Conservation (phyloP, 2,888 invertebrate species). For the Eretmocerus hayati region DNA sequence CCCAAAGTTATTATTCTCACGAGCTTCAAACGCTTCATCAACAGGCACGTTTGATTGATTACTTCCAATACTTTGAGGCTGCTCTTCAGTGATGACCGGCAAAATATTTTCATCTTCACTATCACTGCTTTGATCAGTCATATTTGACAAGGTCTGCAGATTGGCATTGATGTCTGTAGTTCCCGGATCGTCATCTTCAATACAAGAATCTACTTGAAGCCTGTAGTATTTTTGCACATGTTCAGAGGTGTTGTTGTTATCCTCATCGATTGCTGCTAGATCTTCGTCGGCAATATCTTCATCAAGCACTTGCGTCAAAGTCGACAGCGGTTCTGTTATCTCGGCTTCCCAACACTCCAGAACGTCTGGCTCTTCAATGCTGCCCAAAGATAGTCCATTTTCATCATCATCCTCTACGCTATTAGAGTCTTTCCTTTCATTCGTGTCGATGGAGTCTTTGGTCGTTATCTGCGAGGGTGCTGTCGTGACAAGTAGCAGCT, state of each 20-base stretch:
- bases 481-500: conserved; percentile 33
- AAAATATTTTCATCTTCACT: conserved; percentile 32
- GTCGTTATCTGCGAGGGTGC: background rate
- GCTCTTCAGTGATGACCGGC: conserved; percentile 23
- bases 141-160: conserved; percentile 26
- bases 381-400: conserved; percentile 31
- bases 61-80: background rate
- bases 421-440: conserved; percentile 18
- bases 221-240: conserved; percentile 41
- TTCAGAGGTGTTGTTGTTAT: background rate
- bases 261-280: background rate
- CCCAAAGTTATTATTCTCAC: conserved; percentile 37
- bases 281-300: conserved; percentile 24
- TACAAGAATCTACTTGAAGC: conserved; percentile 31
- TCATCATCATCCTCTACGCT: conserved; percentile 21
- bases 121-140: conserved; percentile 28
- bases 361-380: conserved; percentile 46
- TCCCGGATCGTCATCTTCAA: conserved; percentile 28
- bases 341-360: conserved; percentile 49
- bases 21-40: conserved; percentile 42
- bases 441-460: background rate
- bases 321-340: conserved; percentile 36
- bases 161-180: conserved; percentile 16
- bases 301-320: conserved; percentile 28
- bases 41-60: conserved; percentile 27